Conservation (phyloP, 2,888 invertebrate species). For the Callinectes sapidus region DNA sequence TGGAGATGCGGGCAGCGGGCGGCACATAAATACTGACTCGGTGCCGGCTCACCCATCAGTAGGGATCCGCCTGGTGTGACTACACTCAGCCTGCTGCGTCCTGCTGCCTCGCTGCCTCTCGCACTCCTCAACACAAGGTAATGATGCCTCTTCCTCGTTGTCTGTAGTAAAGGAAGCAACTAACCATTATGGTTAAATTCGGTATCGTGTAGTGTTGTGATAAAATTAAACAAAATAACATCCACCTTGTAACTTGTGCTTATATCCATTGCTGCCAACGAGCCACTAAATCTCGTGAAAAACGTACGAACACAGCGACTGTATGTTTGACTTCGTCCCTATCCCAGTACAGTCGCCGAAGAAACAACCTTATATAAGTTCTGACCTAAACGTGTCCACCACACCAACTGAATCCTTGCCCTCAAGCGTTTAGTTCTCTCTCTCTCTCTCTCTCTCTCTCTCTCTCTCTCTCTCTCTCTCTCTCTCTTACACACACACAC, state of each 20-base stretch:
- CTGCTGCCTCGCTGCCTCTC: background rate
- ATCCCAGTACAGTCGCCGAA: too few relatives aligned
- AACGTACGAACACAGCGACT: background rate
- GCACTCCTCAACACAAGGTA: background rate
- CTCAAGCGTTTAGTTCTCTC: background rate
- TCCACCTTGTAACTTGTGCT: background rate
- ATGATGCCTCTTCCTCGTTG: background rate
- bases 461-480: background rate
- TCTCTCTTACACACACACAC: background rate
- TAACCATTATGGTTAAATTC: background rate
- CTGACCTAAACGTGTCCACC: too few relatives aligned
- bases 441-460: conserved; percentile 25
- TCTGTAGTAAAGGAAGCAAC: background rate
- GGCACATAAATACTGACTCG: background rate
- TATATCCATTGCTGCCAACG: background rate
- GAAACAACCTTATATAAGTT: too few relatives aligned
- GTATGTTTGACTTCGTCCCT: background rate
- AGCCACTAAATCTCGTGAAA: too few relatives aligned
- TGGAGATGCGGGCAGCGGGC: background rate
- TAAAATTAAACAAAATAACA: background rate
- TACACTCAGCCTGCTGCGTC: background rate
- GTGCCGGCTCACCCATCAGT: background rate
- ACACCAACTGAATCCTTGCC: too few relatives aligned
- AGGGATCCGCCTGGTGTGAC: background rate
- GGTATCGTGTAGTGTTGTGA: background rate